Base-by-base conservation (phyloP, 2,888 invertebrate species). In the Formica aserva region DNA sequence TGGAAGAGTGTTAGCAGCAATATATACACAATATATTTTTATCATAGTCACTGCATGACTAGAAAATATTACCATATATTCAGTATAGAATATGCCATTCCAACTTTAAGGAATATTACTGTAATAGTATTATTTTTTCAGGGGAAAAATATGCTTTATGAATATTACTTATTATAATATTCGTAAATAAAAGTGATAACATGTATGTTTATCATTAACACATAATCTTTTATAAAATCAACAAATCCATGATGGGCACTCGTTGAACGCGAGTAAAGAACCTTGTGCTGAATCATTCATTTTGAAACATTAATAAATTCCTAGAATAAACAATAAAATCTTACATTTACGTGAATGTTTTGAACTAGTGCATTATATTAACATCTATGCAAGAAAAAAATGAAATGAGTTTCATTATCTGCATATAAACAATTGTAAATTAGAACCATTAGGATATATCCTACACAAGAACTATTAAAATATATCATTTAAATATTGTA, bases 21-120 rank as follows among this genome's bases (percentile, higher is more conserved):
- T 38, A 67, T 82, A 77, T 84, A 52, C 26, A 72, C 18, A 76
- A 35, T 81, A 82, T 67, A 32, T 29, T 77, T 85, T 74, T 77
- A 81, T 85, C 67, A 78, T 80, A 85, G 78, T 88, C 82, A 86
- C 62, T 78, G 74, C 77, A 83, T 85, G 89, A 89, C 89, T 89
- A 89, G 87, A 89, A 83, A 75, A 76, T 63, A 82, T 81, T 77
- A 60, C 38, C 76, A 32, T 72, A 78, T 63, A 82, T 74, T 87
- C 69, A 26, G 13, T 41, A 26, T 35, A 71, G 55, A 80, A 75
- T 62, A 62, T 72, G 45, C 55, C n/a, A 11, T 71, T 78, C 38
- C 57, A 84, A 78, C 32, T 74, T 76, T n/a, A 9, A 48, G 81
- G 52, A 74, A 52, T 75, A 74, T 29, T 75, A 38, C 3, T 63